A percentile compares a stretch with the other conserved stretches of the same genome.
Conservation (phyloP, 2,888 invertebrate species). For the Zelleria hepariella region DNA sequence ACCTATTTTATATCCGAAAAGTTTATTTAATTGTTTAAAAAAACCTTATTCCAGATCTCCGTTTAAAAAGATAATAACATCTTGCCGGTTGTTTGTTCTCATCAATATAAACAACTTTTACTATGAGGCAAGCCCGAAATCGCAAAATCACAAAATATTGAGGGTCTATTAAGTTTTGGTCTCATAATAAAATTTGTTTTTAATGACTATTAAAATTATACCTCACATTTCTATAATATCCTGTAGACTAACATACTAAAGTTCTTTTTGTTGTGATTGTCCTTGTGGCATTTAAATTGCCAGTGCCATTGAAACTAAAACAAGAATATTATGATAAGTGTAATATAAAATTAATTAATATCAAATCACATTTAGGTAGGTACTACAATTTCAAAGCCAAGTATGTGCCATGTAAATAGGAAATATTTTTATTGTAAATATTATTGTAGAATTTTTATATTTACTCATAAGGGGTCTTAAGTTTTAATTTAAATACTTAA, state of each 20-base stretch:
- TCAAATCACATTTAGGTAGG: neutral
- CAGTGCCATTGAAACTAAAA: neutral
- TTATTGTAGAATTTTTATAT: slow-evolving; percentile 8
- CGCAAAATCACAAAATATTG: no score
- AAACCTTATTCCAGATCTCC: no score
- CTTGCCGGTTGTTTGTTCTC: no score
- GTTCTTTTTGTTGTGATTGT: neutral
- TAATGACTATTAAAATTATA: no score
- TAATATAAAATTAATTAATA: neutral
- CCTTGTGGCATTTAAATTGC: neutral
- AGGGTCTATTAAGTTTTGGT: no score
- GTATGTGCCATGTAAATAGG: slow-evolving; percentile 56
- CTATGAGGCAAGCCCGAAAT: no score
- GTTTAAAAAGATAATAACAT: no score
- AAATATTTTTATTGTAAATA: slow-evolving; percentile 5
- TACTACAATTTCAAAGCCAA: slow-evolving; percentile 30
- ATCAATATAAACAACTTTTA: no score
- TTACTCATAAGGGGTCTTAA: neutral
- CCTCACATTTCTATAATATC: no score
- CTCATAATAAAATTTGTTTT: no score
- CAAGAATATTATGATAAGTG: neutral
- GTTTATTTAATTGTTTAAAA: neutral
- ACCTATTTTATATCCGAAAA: neutral
- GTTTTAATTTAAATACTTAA: slow-evolving; percentile 4
- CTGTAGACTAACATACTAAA: no score